Evolutionary conservation across 2,888 invertebrate species (phyloP), one percentile per base, ranked within the genome.

Genomic region (Ophion costatus): DNA sequence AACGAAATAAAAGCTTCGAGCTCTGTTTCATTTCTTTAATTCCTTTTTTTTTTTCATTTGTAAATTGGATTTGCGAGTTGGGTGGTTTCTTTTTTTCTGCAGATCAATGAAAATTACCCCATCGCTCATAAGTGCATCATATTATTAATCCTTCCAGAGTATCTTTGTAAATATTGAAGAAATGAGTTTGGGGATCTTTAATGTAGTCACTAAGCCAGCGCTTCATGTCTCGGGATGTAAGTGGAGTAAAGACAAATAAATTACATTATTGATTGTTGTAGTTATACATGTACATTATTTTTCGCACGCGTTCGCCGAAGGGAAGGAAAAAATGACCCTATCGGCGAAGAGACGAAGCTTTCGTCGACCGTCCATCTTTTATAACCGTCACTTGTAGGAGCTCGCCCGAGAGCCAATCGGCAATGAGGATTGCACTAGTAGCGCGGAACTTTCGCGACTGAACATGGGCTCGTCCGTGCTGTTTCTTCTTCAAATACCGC

Each of bases 241-340:
- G 87, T 87, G n/a, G 59, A 85, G 84, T 74, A 83, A 86, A 88
- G 86, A 86, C 82, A 86, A 89, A 89, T 89, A 88, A 88, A 89
- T 70, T 87, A 82, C 87, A 88, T 86, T 87, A 89, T 87, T 87
- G 87, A 88, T 89, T 88, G 90, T 87, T 87, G 87, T 89, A 89
- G 88, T 86, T 88, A 86, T 56, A 80, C 57, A 74, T 67, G 10
- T 42, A 42, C 33, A 33, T 70, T 29, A 74, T 22, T 22, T 42
- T n/a, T 66, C 71, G 45, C 10, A 45, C 45, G 45, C 10, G 45
- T 45, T 29, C 29, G 4, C 4, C 29, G 29, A 29, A 29, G 29
- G 29, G 29, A 29, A 29, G 29, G 4, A 29, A 29, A 29, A 29
- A 29, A 29, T 29, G 3, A 29, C 29, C 0, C 4, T 2, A 45